Base-by-base conservation (phyloP, 2,797 vertebrate species). In the Cyprinodon diabolis region DNA sequence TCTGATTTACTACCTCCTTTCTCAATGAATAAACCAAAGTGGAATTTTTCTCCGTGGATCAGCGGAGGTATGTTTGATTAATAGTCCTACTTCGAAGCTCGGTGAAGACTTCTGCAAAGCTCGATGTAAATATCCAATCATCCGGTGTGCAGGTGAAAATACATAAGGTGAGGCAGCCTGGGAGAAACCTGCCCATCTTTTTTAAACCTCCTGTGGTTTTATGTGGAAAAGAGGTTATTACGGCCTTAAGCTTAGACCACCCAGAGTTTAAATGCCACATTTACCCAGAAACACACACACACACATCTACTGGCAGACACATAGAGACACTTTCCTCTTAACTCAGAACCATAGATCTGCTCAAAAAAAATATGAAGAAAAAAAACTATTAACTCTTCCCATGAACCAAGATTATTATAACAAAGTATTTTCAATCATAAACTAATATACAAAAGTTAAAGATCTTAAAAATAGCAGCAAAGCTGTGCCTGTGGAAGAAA, bases 181-280 rank as follows among this genome's bases (percentile, higher is more conserved):
- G 62, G 43, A 82, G 69, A 82, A 85, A 83, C 79, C 67, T 62
- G 66, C 47, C 43, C 14, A 43, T 57, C 63, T 57, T 63, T 63
- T n/a, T 52, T 43, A 3, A 76, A 76, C 74, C 66, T 77, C 84
- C 82, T 80, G 85, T 69, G 84, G 80, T 60, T 75, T 90, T 80
- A 91, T 91, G 86, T 92, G 91, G 90, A 92, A 94, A 93, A 86
- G 72, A 62, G 84, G 80, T 79, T 48, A 76, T 88, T 84, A 85
- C 74, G 78, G 77, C 75, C 82, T 78, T 68, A 77, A 68, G 74
- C 78, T 70, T 2, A 72, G 92, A 93, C 92, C 91, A 94, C 92
- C 92, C 91, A 90, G 74, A 49, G 76, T 90, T 91, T 88, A 83
- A 91, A 84, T 73, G 78, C 78, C 68, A 76, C 71, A 45, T 45